Evolutionary conservation across 2,797 vertebrate species (phyloP).

Genomic region (Tauraco hartlaubi): DNA sequence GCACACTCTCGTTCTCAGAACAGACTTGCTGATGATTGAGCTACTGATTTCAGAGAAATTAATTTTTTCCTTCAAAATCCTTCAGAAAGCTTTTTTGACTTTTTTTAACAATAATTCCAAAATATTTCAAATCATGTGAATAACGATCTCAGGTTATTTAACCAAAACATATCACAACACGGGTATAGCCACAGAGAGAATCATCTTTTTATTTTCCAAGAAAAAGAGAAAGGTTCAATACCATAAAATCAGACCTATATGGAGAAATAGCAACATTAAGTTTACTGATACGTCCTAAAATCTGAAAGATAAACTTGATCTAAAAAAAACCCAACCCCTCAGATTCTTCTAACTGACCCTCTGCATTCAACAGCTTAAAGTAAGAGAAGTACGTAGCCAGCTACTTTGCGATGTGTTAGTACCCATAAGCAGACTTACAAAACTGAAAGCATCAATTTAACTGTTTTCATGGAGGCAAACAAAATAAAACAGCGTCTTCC

Average conservation of each 20-base stretch:
- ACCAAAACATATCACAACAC: neutral
- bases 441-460: neutral
- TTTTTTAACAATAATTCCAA: neutral
- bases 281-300: neutral
- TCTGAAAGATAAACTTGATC: neutral
- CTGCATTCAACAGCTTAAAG: neutral
- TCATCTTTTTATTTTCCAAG: neutral
- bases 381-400: fast-evolving
- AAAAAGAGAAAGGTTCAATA: neutral
- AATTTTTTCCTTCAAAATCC: neutral
- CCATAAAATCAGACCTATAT: neutral
- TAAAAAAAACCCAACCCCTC: neutral
- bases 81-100: neutral
- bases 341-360: neutral
- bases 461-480: neutral
- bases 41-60: neutral
- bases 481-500: neutral
- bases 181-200: neutral
- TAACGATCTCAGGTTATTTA: neutral
- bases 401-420: neutral
- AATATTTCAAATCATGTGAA: neutral
- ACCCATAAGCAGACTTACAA: neutral
- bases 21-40: neutral
- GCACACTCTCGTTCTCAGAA: neutral
- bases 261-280: neutral